These are phyloP conservation scores for Leptinotarsa tumamoca DNA, from an alignment of 2,888 invertebrate species.

Conservation along the genomic window DNA sequence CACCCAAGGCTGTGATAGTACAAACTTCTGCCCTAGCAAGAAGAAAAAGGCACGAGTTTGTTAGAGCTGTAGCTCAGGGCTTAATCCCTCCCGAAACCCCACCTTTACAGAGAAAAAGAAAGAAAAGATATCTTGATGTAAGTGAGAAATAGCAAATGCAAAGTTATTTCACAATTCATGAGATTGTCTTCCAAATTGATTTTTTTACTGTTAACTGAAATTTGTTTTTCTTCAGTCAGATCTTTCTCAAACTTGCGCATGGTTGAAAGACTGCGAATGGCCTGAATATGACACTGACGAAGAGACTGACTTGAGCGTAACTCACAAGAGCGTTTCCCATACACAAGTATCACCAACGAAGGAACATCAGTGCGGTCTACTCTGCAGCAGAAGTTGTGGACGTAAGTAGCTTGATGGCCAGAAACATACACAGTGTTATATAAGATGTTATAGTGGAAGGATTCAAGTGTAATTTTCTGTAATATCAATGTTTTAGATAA, in stretches of 20 bases:
- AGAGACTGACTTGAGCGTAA: slow-evolving; percentile 56
- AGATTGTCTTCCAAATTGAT: not conserved
- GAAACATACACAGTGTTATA: no score
- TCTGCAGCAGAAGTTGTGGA: slow-evolving; percentile 64
- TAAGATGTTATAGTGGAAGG: no score
- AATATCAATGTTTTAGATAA: no score
- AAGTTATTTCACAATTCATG: not conserved
- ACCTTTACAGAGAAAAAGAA: slow-evolving; percentile 69
- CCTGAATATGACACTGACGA: slow-evolving; percentile 72
- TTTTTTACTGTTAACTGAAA: not conserved
- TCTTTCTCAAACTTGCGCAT: slow-evolving; percentile 66
- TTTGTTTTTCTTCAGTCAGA: slow-evolving; percentile 58
- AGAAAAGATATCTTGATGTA: slow-evolving; percentile 67
- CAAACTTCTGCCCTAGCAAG: slow-evolving; percentile 72
- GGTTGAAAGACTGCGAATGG: slow-evolving; percentile 72
- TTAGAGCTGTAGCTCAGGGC: slow-evolving; percentile 72
- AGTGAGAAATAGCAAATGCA: not conserved
- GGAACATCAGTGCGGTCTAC: slow-evolving; percentile 71
- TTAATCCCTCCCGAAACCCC: slow-evolving; percentile 73
- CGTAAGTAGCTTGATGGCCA: slow-evolving; percentile 51
- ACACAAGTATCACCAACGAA: slow-evolving; percentile 56
- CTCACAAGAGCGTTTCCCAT: slow-evolving; percentile 55
- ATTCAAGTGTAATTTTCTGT: no score
- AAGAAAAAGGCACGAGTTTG: slow-evolving; percentile 74
- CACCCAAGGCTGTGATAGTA: slow-evolving; percentile 73